Base-by-base conservation (phyloP, 2,888 invertebrate species). In the Nomada fucata region DNA sequence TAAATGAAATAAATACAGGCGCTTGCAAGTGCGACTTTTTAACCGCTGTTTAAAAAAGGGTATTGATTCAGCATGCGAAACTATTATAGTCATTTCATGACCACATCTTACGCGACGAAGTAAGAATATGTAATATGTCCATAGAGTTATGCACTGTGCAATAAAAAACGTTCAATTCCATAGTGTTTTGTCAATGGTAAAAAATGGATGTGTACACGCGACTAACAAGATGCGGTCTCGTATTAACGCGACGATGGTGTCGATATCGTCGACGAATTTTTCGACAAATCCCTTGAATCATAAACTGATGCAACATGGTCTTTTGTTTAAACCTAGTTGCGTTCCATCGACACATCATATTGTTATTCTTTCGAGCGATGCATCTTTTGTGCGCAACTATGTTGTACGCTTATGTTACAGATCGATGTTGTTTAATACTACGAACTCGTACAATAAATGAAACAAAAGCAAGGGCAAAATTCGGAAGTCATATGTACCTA, bases 31-130 rank as follows among this genome's bases (percentile, higher is more conserved):
- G 81, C 61, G 84, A 74, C 36, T 20, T 70, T 78, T 83, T 77
- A 69, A 86, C 81, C 70, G 70, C 71, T 79, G 76, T 82, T 79
- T 79, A 68, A 79, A 82, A 78, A 78, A 82, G 77, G 82, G 76
- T n/a, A 83, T 85, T 76, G 85, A 83, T 76, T 86, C 71, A 72
- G 85, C 82, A 82, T 89, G 89, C 76, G 89, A 91, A 89, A 91
- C 85, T 59, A 90, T 92, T 92, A 89, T 89, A 92, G 92, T 92
- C 92, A 93, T 92, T 92, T 92, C 76, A 93, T 92, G 93, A 93
- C 92, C 79, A 89, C 85, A 86, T 80, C 88, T 88, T 82, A 88
- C 85, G 82, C 42, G 76, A 86, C 86, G 86, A 88, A 88, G 83
- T 88, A 74, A 85, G 85, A 36, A 36, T 36, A 26, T 26, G 26